phyloP scores from a whole-genome alignment of 1,140 invertebrate genomes.

The Drusus annulatus region DNA sequence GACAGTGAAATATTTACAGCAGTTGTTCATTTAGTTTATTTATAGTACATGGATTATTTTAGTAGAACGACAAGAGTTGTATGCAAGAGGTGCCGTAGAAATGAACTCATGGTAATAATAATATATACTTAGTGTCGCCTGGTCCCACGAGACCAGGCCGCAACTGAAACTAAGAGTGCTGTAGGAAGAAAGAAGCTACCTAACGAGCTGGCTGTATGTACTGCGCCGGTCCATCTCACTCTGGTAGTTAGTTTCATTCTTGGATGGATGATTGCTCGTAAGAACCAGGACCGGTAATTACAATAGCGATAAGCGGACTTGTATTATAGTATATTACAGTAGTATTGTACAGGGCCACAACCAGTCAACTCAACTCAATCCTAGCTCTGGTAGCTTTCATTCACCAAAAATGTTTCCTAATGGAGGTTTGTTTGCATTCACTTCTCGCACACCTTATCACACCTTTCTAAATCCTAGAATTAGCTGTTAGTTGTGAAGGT shows the following conservation, averaged over 20 bases:
- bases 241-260: conserved; percentile 58
- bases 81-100: conserved; percentile 73
- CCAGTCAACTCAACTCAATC: conserved; percentile 61
- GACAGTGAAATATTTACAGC: conserved; percentile 73
- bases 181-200: conserved; percentile 71
- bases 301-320: conserved; percentile 48
- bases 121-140: conserved; percentile 56
- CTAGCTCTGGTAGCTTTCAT: conserved; percentile 72
- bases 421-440: conserved; percentile 64
- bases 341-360: conserved; percentile 47
- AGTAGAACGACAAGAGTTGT: conserved; percentile 69
- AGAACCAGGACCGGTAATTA: conserved; percentile 68
- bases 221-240: conserved; percentile 53
- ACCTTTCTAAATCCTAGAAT: conserved; percentile 42
- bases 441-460: conserved; percentile 60
- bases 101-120: conserved; percentile 63
- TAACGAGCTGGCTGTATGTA: conserved; percentile 52
- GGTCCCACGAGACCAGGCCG: conserved; percentile 64
- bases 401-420: conserved; percentile 65
- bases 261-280: conserved; percentile 72
- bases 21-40: conserved; percentile 66
- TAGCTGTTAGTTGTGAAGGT: conserved; percentile 14
- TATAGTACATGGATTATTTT: conserved; percentile 70
- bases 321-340: conserved; percentile 36
- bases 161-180: conserved; percentile 73